phyloP scores from a whole-genome alignment of 2,113 vertebrate genomes.

The Tragulus kanchil region DNA sequence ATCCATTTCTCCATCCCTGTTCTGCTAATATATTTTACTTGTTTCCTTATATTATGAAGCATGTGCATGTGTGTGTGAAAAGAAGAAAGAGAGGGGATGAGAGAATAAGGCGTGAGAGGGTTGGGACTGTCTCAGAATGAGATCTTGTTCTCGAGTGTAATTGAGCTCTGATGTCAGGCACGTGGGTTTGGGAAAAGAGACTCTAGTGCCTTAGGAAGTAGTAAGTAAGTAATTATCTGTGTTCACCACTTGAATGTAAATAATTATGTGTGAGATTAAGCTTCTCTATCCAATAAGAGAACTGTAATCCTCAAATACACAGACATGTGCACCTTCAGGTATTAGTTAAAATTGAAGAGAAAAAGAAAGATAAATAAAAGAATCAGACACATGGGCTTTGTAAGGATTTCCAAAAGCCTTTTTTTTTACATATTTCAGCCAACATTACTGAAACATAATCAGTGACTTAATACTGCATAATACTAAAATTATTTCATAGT shows the following conservation, averaged over 20 bases:
- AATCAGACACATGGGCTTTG: constrained; percentile 62
- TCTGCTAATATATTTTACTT: not conserved
- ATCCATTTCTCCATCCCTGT: not conserved
- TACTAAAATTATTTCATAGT: not conserved
- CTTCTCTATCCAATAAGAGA: not conserved
- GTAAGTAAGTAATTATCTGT: constrained; percentile 44
- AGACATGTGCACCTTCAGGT: constrained; percentile 33
- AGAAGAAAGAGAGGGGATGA: not conserved
- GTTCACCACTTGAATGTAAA: constrained; percentile 8
- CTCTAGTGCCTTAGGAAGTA: constrained; percentile 28
- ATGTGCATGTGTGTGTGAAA: not conserved
- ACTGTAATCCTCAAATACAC: constrained; percentile 28
- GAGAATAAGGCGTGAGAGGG: not conserved
- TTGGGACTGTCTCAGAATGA: not conserved
- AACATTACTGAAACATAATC: not conserved
- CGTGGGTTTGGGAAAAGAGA: not conserved
- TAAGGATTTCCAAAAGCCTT: constrained; percentile 16
- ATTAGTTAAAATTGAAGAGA: constrained; percentile 30
- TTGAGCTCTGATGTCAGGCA: not conserved
- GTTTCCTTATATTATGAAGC: not conserved
- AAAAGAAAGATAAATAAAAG: constrained; percentile 35
- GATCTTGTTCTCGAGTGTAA: constrained; percentile 3
- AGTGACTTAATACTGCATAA: not conserved
- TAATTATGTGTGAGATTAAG: constrained; percentile 53
- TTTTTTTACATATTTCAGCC: constrained; percentile 37